Base-by-base conservation (phyloP, 2,113 vertebrate species). In the Poecile atricapillus region DNA sequence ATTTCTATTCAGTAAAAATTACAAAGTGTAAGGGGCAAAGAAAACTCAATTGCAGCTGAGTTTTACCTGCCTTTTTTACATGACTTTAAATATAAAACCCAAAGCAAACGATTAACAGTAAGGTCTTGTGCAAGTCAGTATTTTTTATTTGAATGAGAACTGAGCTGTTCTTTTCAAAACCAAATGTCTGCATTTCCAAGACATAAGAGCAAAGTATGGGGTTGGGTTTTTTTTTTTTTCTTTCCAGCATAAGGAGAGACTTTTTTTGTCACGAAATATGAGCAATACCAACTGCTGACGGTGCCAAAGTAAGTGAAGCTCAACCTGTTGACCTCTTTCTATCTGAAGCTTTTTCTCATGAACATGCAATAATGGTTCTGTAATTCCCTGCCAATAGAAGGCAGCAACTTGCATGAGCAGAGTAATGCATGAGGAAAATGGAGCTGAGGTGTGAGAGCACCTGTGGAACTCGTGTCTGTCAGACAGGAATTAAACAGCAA, bases 341-440 rank as follows among this genome's bases (percentile, higher is more conserved):
- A 4, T 81, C 44, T 76, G 60, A 37, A 84, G 73, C 62, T 87
- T 80, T 92, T 94, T 87, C 86, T 95, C 94, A 58, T 82, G 94
- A 92, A 75, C 65, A 1, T 64, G 80, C 90, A 96, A 82, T 94
- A 96, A 93, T 52, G 79, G 60, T 39, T 58, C 52, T 60, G 60
- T 88, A 83, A 68, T 86, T 95, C 76, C 52, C 83, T 95, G 96
- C 83, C 92, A 79, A 79, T 22, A 93, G 24, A 46, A 41, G 13
- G 79, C 43, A 92, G 80, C 68, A 84, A 17, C 37, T 87, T 81
- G 69, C 49, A 71, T 81, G 75, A 93, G 68, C 52, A 81, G 64
- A 67, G 56, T 17, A 64, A 83, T 67, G 68, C 64, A 20, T 14
- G 82, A 77, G 85, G 37, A 56, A 21, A 92, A 60, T 62, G 22